A percentile compares a stretch with the other conserved stretches of the same genome.
Evolutionary conservation across 2,888 invertebrate genomes (phyloP).

Genomic region (Drosophila ezoana): DNA sequence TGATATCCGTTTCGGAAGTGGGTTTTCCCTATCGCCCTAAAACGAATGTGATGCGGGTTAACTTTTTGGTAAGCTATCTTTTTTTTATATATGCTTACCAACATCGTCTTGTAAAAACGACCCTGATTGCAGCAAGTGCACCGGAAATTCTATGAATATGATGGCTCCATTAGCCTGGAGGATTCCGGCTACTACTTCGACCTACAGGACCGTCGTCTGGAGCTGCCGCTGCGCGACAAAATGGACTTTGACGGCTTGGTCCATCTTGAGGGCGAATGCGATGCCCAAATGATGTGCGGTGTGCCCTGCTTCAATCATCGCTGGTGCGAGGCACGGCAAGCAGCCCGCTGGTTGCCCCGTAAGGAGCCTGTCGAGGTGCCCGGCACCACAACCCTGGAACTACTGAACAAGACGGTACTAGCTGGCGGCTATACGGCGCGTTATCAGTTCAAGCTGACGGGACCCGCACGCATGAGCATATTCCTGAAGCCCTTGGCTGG

Average conservation of each 20-base stretch:
- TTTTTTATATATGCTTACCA: background rate
- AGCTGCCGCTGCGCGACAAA: slow-evolving; percentile 51
- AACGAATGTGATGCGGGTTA: slow-evolving; percentile 84
- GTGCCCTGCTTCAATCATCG: slow-evolving; percentile 77
- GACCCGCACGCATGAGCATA: slow-evolving; percentile 80
- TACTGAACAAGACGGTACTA: slow-evolving; percentile 63
- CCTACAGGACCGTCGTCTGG: slow-evolving; percentile 84
- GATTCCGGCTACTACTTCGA: slow-evolving; percentile 86
- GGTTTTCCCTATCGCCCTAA: slow-evolving; percentile 87
- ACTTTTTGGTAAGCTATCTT: slow-evolving; percentile 85
- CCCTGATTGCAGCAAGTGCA: slow-evolving; percentile 84
- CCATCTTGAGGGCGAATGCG: slow-evolving; percentile 60
- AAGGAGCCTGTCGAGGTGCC: slow-evolving; percentile 64
- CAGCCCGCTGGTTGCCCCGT: slow-evolving; percentile 74
- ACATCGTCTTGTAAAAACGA: fast-evolving
- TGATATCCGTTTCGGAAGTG: slow-evolving; percentile 85
- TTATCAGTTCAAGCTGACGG: slow-evolving; percentile 73
- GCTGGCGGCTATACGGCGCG: slow-evolving; percentile 47
- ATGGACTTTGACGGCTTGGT: slow-evolving; percentile 62
- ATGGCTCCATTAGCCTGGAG: slow-evolving; percentile 76
- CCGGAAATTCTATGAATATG: slow-evolving; percentile 84
- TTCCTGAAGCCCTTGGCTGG: slow-evolving; percentile 71
- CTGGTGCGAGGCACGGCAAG: slow-evolving; percentile 56
- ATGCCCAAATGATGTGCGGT: slow-evolving; percentile 76
- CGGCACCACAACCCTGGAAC: slow-evolving; percentile 61